Conservation (phyloP, 1,140 invertebrate species). For the Drosophila mayri region DNA sequence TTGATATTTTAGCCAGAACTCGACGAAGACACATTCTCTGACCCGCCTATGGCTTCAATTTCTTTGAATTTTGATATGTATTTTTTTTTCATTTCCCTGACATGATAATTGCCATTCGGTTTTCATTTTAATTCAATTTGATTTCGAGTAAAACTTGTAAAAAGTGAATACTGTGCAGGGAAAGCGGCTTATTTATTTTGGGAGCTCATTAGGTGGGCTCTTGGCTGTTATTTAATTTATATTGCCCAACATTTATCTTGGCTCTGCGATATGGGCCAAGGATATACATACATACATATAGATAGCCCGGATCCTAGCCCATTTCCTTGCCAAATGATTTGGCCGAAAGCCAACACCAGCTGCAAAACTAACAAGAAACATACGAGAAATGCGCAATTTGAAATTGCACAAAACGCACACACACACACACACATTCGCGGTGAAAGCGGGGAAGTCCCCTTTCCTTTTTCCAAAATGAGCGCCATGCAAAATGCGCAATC, state of each 20-base stretch:
- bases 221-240: constrained; percentile 30
- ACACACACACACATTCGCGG: neutral
- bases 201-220: neutral
- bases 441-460: neutral
- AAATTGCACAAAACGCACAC: constrained; percentile 22
- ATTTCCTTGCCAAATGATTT: constrained; percentile 53
- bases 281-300: neutral
- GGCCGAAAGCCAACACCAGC: constrained; percentile 37
- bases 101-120: neutral
- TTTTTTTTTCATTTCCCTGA: neutral
- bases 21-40: neutral
- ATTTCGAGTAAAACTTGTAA: neutral
- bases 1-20: neutral
- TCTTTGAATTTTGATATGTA: neutral
- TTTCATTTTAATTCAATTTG: neutral
- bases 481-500: constrained; percentile 1
- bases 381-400: constrained; percentile 30
- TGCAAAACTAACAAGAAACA: constrained; percentile 12
- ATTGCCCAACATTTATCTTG: constrained; percentile 21
- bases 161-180: neutral
- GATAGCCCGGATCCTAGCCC: constrained; percentile 5
- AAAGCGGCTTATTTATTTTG: neutral
- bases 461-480: neutral
- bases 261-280: constrained; percentile 21
- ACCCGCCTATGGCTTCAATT: constrained; percentile 8